Evolutionary conservation across 2,888 invertebrate species (phyloP), one percentile per base, ranked within the genome.

Genomic region (Rhabditoides inermis): DNA sequence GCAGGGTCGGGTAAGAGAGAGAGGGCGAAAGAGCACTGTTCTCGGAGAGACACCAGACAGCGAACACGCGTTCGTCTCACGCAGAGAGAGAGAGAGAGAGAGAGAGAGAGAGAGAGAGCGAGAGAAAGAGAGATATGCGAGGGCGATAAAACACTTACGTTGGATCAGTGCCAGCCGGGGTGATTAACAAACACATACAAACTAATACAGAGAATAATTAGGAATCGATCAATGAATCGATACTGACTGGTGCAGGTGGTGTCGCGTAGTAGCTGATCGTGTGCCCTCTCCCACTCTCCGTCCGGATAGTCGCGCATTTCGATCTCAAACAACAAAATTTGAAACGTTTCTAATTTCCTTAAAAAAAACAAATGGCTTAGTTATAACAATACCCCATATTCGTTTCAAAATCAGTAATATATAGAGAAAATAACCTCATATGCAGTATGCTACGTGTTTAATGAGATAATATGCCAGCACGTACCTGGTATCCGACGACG

Each of bases 201-300:
- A n/a, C n/a, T n/a, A n/a, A n/a, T n/a, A n/a, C n/a, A n/a, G n/a
- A n/a, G n/a, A n/a, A n/a, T n/a, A n/a, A n/a, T n/a, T n/a, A n/a
- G n/a, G n/a, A n/a, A n/a, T n/a, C n/a, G n/a, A n/a, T n/a, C n/a
- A n/a, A n/a, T n/a, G n/a, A n/a, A n/a, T n/a, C n/a, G n/a, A n/a
- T n/a, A 51, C 68, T 45, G 12, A 73, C 73, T 63, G 53, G 66
- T 59, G 51, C 73, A 73, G 30, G 68, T 62, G 26, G 68, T 71
- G 41, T 73, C 70, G 28, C 58, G 55, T 12, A 73, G 55, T 28
- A 73, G 55, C 23, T 70, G 70, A 58, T 73, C 73, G 37, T 70
- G 72, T 45, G 60, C 73, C 44, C 63, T 52, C 44, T 70, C 70
- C 73, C 73, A 73, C 22, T 67, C 68, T 32, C 72, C 73, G 25